These are phyloP conservation scores for Anolis apletophallus DNA, from an alignment of 2,797 vertebrate genomes.

Conservation along the genomic window DNA sequence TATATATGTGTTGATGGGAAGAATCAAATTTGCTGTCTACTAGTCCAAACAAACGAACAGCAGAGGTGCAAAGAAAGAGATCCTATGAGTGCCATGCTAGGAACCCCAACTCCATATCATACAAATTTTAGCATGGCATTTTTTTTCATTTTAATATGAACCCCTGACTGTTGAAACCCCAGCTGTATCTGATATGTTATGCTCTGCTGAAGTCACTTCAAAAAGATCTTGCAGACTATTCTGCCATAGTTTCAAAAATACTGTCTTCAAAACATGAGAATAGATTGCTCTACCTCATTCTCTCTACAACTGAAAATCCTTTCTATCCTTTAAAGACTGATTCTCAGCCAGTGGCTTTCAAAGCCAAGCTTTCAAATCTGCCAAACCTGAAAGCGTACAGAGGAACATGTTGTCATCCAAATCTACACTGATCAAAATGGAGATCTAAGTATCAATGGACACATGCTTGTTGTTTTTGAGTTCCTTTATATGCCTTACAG, in stretches of 20 bases:
- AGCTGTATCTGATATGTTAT: not conserved
- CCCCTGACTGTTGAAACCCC: not conserved
- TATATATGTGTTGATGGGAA: not conserved
- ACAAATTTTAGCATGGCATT: not conserved
- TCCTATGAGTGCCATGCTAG: not conserved
- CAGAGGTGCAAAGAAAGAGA: no score
- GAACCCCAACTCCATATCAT: not conserved
- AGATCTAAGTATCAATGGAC: not conserved
- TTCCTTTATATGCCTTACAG: not conserved
- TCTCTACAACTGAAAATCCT: not conserved
- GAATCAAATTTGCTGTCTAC: not conserved
- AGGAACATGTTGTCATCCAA: not conserved
- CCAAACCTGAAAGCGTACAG: not conserved
- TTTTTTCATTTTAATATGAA: not conserved
- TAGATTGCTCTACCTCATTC: not conserved
- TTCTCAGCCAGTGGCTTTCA: not conserved
- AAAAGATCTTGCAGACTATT: not conserved
- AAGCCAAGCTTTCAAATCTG: not conserved
- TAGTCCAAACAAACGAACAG: no score
- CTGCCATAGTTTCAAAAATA: not conserved
- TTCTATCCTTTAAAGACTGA: not conserved
- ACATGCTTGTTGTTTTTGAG: not conserved
- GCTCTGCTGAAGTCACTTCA: not conserved
- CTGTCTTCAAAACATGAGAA: not conserved
- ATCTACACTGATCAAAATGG: conserved; percentile 21